A percentile compares a stretch with the other conserved stretches of the same genome.
These are phyloP conservation scores for Eulemur rubriventer DNA, from an alignment of 2,797 vertebrate genomes.

Conservation along the genomic window DNA sequence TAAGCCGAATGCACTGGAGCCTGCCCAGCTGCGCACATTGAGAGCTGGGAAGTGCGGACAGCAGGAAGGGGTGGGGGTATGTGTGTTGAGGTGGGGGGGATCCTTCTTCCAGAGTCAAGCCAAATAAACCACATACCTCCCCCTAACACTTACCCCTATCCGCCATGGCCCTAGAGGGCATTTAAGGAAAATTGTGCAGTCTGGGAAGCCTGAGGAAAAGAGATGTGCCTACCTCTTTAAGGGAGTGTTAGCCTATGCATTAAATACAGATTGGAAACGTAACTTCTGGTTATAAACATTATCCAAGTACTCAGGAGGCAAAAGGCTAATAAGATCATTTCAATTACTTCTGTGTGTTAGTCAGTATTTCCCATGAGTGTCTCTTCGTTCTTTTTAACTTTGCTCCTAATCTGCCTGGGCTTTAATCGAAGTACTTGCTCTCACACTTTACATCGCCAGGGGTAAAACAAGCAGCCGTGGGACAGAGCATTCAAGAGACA, in stretches of 20 bases:
- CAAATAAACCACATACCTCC: background rate
- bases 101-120: background rate
- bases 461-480: background rate
- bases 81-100: too few species aligned
- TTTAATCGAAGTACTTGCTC: constrained; percentile 42
- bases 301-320: background rate
- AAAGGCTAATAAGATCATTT: constrained; percentile 37
- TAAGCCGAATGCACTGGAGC: background rate
- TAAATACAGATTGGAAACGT: background rate
- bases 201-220: background rate
- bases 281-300: constrained; percentile 28
- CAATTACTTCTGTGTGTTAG: constrained; percentile 8
- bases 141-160: background rate
- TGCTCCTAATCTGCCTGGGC: constrained; percentile 27
- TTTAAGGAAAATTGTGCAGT: background rate
- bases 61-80: background rate
- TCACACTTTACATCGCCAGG: background rate
- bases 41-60: background rate
- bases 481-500: background rate
- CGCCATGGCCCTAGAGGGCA: background rate
- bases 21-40: rapidly evolving
- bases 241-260: background rate
- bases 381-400: constrained; percentile 42
- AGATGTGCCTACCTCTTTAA: background rate
- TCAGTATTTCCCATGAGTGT: background rate